These are phyloP conservation scores for Sinocyclocheilus rhinocerous DNA, from an alignment of 2,113 vertebrate species.

Conservation along the genomic window DNA sequence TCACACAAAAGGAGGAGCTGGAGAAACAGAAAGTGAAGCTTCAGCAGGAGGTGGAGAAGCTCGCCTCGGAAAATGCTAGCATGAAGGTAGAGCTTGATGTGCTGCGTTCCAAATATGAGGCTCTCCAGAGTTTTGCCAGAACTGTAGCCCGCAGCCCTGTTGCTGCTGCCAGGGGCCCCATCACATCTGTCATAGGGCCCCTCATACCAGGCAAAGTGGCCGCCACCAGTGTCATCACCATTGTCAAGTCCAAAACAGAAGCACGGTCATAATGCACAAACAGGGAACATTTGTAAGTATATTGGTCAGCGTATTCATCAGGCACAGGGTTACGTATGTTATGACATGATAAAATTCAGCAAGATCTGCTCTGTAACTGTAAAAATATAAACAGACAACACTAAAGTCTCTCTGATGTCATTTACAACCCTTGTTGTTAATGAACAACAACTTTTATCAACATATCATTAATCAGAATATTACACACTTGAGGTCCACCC, in stretches of 20 bases:
- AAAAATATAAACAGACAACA: not conserved
- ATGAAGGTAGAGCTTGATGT: constrained; percentile 97
- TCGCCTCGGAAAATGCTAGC: constrained; percentile 94
- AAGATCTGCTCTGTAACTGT: not conserved
- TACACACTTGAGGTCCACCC: not conserved
- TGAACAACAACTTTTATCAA: not conserved
- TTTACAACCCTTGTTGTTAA: not conserved
- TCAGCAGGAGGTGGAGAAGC: constrained; percentile 97
- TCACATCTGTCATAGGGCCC: constrained; percentile 87
- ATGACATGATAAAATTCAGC: not conserved
- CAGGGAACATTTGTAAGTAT: constrained; percentile 50
- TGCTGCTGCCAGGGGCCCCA: constrained; percentile 84
- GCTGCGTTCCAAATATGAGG: constrained; percentile 97
- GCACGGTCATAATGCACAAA: constrained; percentile 88
- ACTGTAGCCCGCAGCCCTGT: constrained; percentile 94
- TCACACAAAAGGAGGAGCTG: constrained; percentile 98
- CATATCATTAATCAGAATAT: not conserved
- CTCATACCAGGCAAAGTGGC: constrained; percentile 93
- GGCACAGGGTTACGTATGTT: constrained; percentile 67
- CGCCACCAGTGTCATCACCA: constrained; percentile 99
- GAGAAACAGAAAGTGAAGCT: constrained; percentile 96
- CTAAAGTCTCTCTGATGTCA: not conserved
- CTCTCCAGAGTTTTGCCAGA: constrained; percentile 96
- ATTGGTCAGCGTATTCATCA: constrained; percentile 81
- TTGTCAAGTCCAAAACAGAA: constrained; percentile 98